These are phyloP conservation scores for Pseudoips prasinana DNA, from an alignment of 2,888 invertebrate species.

Conservation along the genomic window DNA sequence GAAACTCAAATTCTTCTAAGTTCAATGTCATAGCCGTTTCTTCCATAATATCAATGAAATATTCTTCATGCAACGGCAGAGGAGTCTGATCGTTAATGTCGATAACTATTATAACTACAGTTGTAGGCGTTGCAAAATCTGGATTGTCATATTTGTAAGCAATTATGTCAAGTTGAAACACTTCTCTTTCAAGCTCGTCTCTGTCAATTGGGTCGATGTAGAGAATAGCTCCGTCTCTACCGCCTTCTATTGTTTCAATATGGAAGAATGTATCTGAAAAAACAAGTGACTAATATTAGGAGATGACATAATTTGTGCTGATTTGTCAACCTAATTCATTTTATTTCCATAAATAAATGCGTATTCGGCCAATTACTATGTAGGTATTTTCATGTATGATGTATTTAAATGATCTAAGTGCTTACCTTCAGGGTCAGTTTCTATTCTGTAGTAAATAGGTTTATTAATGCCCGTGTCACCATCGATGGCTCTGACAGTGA, in stretches of 20 bases:
- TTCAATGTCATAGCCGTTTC: slow-evolving; percentile 73
- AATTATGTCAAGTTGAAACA: slow-evolving; percentile 67
- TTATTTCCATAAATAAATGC: too few species aligned
- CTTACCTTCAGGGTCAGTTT: slow-evolving; percentile 57
- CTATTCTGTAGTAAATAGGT: slow-evolving; percentile 74
- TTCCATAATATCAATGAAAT: slow-evolving; percentile 70
- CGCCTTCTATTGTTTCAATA: slow-evolving; percentile 54
- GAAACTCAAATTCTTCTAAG: slow-evolving; percentile 75
- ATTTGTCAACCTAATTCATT: too few species aligned
- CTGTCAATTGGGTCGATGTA: slow-evolving; percentile 67
- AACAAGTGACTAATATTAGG: slow-evolving; percentile 4
- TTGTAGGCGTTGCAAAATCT: slow-evolving; percentile 47
- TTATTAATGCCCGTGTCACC: slow-evolving; percentile 83
- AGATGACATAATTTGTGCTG: too few species aligned
- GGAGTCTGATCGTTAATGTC: slow-evolving; percentile 87
- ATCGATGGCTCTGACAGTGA: slow-evolving; percentile 80
- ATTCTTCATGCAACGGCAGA: slow-evolving; percentile 55
- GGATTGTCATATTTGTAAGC: slow-evolving; percentile 62
- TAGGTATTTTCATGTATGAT: too few species aligned
- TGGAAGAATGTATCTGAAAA: slow-evolving; percentile 62
- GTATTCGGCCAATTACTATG: too few species aligned
- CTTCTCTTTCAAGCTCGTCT: slow-evolving; percentile 65
- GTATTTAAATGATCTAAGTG: too few species aligned
- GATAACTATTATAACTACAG: slow-evolving; percentile 71
- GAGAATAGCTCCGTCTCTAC: slow-evolving; percentile 53